Conservation (phyloP, 2,113 vertebrate genomes). For the Ia io region DNA sequence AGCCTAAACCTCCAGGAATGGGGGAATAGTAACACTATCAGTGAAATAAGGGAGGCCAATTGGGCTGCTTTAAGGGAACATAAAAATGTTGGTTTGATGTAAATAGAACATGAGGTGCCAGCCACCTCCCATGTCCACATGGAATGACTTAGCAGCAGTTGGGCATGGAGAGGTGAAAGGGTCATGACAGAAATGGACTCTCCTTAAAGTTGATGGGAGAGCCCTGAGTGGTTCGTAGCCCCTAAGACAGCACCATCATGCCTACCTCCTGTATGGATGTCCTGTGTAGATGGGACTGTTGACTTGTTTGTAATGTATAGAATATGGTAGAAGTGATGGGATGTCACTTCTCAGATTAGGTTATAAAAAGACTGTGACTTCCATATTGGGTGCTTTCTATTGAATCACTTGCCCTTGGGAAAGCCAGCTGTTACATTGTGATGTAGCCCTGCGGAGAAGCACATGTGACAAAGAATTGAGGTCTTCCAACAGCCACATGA, state of each 20-base stretch:
- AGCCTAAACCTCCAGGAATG: neutral
- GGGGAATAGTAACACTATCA: neutral
- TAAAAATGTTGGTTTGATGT: neutral
- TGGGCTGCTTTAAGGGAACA: neutral
- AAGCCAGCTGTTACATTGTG: neutral
- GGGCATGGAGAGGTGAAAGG: neutral
- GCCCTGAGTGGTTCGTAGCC: neutral
- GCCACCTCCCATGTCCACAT: neutral
- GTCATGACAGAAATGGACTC: neutral
- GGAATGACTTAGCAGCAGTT: neutral
- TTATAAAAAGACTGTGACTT: neutral
- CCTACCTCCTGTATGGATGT: neutral
- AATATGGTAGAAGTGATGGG: neutral
- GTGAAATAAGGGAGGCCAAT: neutral
- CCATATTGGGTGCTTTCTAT: neutral
- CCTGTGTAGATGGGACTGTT: neutral
- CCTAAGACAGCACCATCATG: neutral
- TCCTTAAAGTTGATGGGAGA: neutral
- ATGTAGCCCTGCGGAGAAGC: neutral
- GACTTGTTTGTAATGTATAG: neutral
- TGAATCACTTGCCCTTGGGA: neutral
- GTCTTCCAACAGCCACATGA: neutral
- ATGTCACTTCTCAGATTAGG: neutral
- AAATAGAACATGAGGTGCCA: neutral
- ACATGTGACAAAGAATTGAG: neutral